phyloP scores from a whole-genome alignment of 2,888 invertebrate genomes.

The Harpalus rufipes region DNA sequence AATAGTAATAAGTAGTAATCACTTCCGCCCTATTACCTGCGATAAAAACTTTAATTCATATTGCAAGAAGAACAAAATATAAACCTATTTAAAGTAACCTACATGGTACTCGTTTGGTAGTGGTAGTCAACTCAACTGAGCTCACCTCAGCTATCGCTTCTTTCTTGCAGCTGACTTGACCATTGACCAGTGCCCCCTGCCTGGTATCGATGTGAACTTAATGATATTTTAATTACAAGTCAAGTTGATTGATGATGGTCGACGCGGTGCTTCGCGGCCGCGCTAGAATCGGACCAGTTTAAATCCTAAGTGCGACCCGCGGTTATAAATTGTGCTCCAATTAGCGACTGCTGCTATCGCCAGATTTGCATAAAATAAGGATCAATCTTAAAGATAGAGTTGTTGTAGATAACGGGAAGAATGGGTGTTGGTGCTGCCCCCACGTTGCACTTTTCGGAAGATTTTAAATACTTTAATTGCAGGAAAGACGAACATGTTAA shows the following conservation, averaged over 20 bases:
- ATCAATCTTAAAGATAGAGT: conserved; percentile 70
- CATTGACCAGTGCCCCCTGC: neutral
- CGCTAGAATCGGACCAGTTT: conserved; percentile 32
- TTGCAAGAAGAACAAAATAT: neutral
- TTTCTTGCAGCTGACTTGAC: neutral
- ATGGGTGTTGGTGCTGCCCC: conserved; percentile 4
- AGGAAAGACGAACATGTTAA: neutral
- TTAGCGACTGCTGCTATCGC: conserved; percentile 71
- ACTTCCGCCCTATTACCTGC: neutral
- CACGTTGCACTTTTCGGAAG: neutral
- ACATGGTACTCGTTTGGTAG: neutral
- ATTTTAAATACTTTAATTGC: neutral
- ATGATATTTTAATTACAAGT: conserved; percentile 74
- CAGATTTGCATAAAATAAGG: conserved; percentile 72
- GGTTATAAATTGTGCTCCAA: conserved; percentile 71
- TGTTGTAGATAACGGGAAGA: conserved; percentile 28
- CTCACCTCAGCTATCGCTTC: neutral
- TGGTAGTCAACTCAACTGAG: neutral
- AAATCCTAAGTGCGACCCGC: conserved; percentile 34
- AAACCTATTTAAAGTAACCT: neutral
- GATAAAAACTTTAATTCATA: neutral
- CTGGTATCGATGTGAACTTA: conserved; percentile 73
- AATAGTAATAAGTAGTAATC: neutral
- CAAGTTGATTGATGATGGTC: conserved; percentile 72
- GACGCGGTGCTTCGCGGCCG: conserved; percentile 24